phyloP scores from a whole-genome alignment of 2,113 vertebrate species.

The Equus przewalskii region DNA sequence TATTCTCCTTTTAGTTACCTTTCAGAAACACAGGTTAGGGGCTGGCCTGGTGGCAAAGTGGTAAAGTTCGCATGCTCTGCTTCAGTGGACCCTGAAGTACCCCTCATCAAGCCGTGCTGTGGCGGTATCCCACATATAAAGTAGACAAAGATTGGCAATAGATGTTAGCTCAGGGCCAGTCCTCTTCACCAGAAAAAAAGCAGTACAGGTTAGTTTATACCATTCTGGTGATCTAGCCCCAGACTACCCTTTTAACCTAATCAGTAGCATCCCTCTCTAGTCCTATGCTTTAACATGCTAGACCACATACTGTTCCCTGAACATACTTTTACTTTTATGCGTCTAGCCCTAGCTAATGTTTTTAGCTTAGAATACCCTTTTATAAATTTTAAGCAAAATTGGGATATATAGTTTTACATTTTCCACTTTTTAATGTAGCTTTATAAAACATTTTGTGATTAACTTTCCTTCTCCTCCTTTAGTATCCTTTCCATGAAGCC shows the following conservation, averaged over 20 bases:
- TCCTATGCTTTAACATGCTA: not conserved
- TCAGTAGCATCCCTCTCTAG: not conserved
- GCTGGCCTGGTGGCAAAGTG: too few species aligned
- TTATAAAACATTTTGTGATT: not conserved
- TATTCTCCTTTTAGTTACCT: not conserved
- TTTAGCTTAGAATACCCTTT: not conserved
- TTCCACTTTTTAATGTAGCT: not conserved
- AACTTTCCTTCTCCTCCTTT: not conserved
- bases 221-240: not conserved
- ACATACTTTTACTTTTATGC: not conserved
- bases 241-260: not conserved
- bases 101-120: too few species aligned
- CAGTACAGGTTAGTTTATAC: not conserved
- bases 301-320: not conserved
- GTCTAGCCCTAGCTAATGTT: not conserved
- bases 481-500: not conserved
- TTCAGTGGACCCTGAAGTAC: too few species aligned
- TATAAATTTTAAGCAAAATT: constrained; percentile 14
- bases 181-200: too few species aligned
- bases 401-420: not conserved
- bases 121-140: too few species aligned
- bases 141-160: too few species aligned
- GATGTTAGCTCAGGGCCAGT: too few species aligned
- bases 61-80: too few species aligned
- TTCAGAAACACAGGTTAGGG: not conserved